Percentiles rank a stretch among this genome's conserved stretches.
Conservation (phyloP, 2,113 vertebrate genomes). For the Hylia prasina region DNA sequence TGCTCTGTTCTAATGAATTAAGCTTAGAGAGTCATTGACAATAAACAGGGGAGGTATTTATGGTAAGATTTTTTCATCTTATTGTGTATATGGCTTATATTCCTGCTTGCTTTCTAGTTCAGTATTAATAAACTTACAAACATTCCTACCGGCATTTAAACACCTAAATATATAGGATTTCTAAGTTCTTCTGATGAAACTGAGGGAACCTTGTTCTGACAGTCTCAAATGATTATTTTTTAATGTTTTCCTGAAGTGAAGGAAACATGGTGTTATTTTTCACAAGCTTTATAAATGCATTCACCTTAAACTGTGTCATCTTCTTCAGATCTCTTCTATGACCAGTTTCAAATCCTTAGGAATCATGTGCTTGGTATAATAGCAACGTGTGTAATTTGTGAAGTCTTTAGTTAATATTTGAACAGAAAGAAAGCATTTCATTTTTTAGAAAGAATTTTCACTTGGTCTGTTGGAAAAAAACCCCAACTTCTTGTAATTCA, state of each 20-base stretch:
- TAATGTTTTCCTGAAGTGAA: not conserved
- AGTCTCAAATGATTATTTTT: not conserved
- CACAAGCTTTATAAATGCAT: not conserved
- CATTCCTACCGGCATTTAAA: not conserved
- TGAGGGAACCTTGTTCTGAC: not conserved
- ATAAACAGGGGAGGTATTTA: not conserved
- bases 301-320: not conserved
- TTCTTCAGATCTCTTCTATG: not conserved
- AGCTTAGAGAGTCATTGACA: not conserved
- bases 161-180: not conserved
- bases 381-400: not conserved
- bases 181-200: not conserved
- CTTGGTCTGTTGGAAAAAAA: not conserved
- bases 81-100: not conserved
- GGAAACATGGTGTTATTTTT: not conserved
- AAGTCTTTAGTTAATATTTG: not conserved
- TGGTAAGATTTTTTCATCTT: not conserved
- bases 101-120: not conserved
- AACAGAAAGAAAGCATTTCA: not conserved
- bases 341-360: not conserved
- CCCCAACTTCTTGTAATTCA: not conserved
- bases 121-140: not conserved
- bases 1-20: not conserved
- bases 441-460: not conserved
- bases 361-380: not conserved